Conservation (phyloP, 2,113 vertebrate genomes). For the Podarcis muralis region DNA sequence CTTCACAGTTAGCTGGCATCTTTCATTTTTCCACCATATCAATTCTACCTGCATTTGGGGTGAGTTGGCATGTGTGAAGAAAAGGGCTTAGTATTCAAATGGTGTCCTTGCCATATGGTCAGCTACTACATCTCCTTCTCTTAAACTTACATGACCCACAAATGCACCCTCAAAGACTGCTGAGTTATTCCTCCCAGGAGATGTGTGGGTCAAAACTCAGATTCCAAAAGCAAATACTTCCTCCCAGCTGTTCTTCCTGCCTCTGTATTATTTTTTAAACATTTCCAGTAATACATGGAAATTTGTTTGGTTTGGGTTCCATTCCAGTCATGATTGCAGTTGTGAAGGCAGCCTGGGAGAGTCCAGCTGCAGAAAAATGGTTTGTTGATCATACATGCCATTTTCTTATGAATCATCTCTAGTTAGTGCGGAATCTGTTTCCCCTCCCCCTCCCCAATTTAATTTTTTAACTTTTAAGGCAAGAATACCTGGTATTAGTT, state of each 20-base stretch:
- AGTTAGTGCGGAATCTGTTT: neutral
- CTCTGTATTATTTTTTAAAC: neutral
- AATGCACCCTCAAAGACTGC: no score
- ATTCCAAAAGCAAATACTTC: neutral
- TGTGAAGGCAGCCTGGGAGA: neutral
- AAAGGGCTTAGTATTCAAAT: neutral
- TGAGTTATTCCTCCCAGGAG: neutral
- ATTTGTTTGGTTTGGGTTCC: neutral
- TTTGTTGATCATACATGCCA: neutral
- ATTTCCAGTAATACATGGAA: neutral
- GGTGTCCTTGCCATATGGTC: no score
- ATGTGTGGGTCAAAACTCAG: neutral
- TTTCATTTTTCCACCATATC: neutral
- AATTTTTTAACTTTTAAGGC: neutral
- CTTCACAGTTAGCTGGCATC: neutral
- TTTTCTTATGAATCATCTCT: neutral
- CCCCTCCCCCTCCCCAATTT: neutral
- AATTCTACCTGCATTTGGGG: neutral
- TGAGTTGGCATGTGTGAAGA: neutral
- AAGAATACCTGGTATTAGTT: neutral
- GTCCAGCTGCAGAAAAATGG: neutral
- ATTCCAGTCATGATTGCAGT: neutral
- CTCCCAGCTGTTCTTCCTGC: neutral
- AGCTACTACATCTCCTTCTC: neutral
- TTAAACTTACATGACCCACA: neutral